Evolutionary conservation across 2,888 invertebrate genomes (phyloP), one percentile per base, ranked within the genome.

Genomic region (Monopis laevigella): DNA sequence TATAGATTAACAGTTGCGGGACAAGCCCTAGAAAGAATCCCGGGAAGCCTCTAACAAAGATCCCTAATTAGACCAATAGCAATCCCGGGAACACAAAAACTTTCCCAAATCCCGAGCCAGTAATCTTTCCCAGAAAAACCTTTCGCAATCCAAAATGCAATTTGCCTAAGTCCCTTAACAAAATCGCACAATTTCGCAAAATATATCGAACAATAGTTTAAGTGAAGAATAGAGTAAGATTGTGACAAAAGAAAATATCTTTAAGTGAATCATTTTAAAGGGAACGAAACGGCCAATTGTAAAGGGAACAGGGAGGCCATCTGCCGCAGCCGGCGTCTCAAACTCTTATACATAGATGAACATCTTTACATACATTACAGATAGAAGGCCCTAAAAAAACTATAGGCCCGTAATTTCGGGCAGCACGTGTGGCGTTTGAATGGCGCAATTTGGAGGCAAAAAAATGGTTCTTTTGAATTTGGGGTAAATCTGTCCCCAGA

Each of bases 181-280:
- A 56, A 50, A 65, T 65, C 64, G 63, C 55, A 59, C 67, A 65
- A 68, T 65, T 62, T 62, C 58, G 53, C 59, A 55, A 54, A 56
- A 75, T 72, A 60, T 53, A 45, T 45, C 42, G 48, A 54, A 29
- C 68, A 71, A 71, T 65, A 52, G 60, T 49, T 45, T 55, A 55
- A 69, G 72, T 73, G 67, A 70, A 67, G 72, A 78, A 75, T 74
- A 60, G 61, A 52, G 55, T 55, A n/a, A n/a, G n/a, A n/a, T n/a
- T n/a, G n/a, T n/a, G n/a, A n/a, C n/a, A n/a, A n/a, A n/a, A n/a
- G n/a, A n/a, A n/a, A n/a, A n/a, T n/a, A n/a, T n/a, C n/a, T n/a
- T n/a, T n/a, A n/a, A n/a, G n/a, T n/a, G n/a, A 39, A 18, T 28
- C 13, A 28, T 44, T 43, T 42, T 42, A 44, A 43, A 19, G 18